Conservation (phyloP, 2,113 vertebrate genomes). For the Saguinus imperator region DNA sequence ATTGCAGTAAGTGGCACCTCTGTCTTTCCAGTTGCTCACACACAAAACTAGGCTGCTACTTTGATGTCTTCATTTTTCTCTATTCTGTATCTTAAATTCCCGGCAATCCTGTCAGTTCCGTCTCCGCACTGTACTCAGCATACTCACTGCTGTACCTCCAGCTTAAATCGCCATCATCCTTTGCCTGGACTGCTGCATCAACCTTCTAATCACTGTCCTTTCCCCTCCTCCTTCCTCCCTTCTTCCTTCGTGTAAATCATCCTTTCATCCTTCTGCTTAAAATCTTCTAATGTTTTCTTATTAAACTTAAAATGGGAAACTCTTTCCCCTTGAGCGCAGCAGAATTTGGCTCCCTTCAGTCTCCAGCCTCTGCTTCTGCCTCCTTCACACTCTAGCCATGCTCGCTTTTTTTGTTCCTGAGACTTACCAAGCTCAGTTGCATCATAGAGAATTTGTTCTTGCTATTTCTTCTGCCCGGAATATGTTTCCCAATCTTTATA, state of each 20-base stretch:
- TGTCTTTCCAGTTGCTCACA: neutral
- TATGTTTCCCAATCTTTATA: neutral
- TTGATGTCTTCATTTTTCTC: neutral
- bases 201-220: neutral
- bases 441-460: neutral
- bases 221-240: neutral
- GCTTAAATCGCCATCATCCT: neutral
- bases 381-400: neutral
- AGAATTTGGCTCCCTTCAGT: neutral
- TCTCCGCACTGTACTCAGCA: neutral
- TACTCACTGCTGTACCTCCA: neutral
- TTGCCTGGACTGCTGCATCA: neutral
- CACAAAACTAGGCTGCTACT: neutral
- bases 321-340: neutral
- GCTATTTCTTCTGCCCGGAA: neutral
- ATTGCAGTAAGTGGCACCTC: neutral
- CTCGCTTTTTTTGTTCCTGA: neutral
- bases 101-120: neutral
- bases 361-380: neutral
- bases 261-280: neutral
- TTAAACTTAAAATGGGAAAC: neutral
- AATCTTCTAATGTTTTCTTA: neutral
- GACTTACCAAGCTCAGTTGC: neutral
- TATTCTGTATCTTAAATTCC: neutral
- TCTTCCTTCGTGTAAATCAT: neutral